Conservation (phyloP, 1,140 invertebrate species). For the Frieseomelitta varia region DNA sequence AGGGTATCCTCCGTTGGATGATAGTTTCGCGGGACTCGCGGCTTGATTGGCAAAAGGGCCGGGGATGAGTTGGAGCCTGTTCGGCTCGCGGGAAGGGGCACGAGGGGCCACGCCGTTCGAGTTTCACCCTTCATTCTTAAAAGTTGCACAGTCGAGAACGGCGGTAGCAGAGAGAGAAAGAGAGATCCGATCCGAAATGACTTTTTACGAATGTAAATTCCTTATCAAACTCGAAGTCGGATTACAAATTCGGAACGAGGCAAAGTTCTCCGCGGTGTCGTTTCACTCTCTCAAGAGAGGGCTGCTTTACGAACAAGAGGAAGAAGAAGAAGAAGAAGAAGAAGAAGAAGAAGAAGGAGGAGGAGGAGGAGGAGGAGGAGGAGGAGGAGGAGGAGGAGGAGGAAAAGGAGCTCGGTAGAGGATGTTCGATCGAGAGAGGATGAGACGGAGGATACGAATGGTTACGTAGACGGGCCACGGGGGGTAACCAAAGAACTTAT, state of each 20-base stretch:
- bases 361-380: neutral
- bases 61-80: neutral
- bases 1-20: too few relatives aligned
- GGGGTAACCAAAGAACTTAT: slow-evolving; percentile 70
- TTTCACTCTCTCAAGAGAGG: slow-evolving; percentile 41
- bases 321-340: slow-evolving; percentile 20
- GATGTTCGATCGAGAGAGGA: slow-evolving; percentile 14
- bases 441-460: slow-evolving; percentile 28
- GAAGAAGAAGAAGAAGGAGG: neutral
- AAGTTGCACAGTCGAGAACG: slow-evolving; percentile 4
- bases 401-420: neutral
- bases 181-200: slow-evolving; percentile 70
- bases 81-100: neutral
- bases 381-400: neutral
- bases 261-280: slow-evolving; percentile 68
- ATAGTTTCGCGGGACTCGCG: neutral
- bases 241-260: slow-evolving; percentile 75
- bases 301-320: slow-evolving; percentile 16
- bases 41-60: slow-evolving; percentile 12
- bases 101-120: neutral
- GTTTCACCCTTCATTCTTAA: slow-evolving; percentile 41
- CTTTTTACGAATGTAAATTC: slow-evolving; percentile 77
- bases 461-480: slow-evolving; percentile 52
- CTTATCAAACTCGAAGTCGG: slow-evolving; percentile 74
- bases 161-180: neutral